Evolutionary conservation across 2,797 vertebrate species (phyloP), one percentile per base, ranked within the genome.

Genomic region (Sylvia borin): DNA sequence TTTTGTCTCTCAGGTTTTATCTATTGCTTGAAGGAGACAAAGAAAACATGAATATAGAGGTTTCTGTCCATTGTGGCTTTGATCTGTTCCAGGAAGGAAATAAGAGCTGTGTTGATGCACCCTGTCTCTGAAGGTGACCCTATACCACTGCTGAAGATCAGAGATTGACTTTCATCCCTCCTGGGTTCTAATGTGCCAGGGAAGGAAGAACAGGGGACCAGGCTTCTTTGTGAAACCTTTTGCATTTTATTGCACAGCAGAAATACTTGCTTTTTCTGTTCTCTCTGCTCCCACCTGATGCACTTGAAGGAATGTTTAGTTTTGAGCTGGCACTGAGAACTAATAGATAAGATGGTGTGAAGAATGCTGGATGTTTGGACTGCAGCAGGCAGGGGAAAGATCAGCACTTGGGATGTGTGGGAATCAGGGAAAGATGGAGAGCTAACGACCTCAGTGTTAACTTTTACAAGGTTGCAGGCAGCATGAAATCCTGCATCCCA

Each of bases 141-240:
- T 54, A 10, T 85, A 38, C 29, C 1, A 7, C 74, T 76, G 2
- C 3, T 54, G 75, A 70, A 87, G 87, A 92, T 95, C 55, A 76
- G 85, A 94, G 61, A 43, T 53, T 90, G 87, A 71, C 82, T 92
- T 91, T 91, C 55, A 87, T 95, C 43, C 67, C 51, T 87, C 8
- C 19, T 65, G 21, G 24, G 71, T 79, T 92, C 89, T 73, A 79
- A 70, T 48, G 40, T 76, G n/a, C 67, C 10, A 34, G 36, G 40
- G 42, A 87, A 74, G 72, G 61, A 92, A 84, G 76, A 74, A n/a
- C 43, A 40, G 36, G 26, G 24, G n/a, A 86, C n/a, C 29, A 83
- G 57, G 65, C 8, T 20, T 58, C 66, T 72, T 65, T 12, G 24
- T 10, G 68, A 75, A 81, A 85, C 16, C 34, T 74, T 45, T 78